A percentile compares a stretch with the other conserved stretches of the same genome.
Conservation (phyloP, 2,888 invertebrate genomes). For the Camptogramma bilineatum region DNA sequence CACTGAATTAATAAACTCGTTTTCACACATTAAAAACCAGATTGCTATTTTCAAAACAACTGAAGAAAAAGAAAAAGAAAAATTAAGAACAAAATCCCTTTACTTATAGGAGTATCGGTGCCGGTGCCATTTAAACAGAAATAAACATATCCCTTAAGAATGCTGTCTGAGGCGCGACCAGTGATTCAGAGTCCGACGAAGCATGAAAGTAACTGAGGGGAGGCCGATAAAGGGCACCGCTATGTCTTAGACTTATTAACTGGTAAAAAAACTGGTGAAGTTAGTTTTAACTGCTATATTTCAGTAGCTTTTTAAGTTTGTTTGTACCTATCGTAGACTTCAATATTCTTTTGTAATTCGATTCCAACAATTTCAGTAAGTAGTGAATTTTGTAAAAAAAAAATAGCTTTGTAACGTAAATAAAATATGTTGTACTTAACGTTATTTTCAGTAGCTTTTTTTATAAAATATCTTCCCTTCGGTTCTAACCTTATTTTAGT, state of each 20-base stretch:
- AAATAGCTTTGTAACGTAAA: too few species aligned
- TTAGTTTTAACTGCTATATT: background rate
- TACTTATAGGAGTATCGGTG: slow-evolving; percentile 17
- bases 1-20: too few species aligned
- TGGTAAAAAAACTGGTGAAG: background rate
- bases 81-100: slow-evolving; percentile 6
- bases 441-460: too few species aligned
- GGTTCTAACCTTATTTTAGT: too few species aligned
- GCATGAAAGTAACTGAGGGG: slow-evolving; percentile 73
- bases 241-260: slow-evolving; percentile 19
- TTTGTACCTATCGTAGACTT: too few species aligned
- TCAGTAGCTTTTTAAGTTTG: background rate
- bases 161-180: slow-evolving; percentile 65
- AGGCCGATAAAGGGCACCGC: slow-evolving; percentile 70
- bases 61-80: background rate
- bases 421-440: too few species aligned
- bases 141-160: slow-evolving; percentile 50
- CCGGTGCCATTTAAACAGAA: slow-evolving; percentile 32
- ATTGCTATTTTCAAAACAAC: too few species aligned
- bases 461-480: too few species aligned
- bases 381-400: too few species aligned
- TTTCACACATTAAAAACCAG: too few species aligned
- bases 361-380: too few species aligned
- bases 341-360: too few species aligned
- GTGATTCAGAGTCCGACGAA: slow-evolving; percentile 72